phyloP scores from a whole-genome alignment of 2,113 vertebrate genomes.

The Chitala chitala region DNA sequence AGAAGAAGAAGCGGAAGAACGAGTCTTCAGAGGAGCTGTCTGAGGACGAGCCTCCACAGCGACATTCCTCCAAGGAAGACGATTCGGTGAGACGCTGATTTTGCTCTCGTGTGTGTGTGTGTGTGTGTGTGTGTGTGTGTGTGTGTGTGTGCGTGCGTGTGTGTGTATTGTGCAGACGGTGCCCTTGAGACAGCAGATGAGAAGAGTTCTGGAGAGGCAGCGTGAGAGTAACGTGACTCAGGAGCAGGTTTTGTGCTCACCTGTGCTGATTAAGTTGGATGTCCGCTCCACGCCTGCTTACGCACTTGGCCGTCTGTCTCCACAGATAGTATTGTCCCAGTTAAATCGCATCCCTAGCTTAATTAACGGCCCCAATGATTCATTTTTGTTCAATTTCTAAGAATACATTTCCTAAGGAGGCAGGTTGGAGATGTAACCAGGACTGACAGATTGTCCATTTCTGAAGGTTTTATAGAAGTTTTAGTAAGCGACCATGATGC shows the following conservation, averaged over 20 bases:
- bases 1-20: constrained; percentile 91
- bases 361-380: constrained; percentile 60
- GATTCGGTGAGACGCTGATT: constrained; percentile 71
- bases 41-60: constrained; percentile 75
- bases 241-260: not conserved
- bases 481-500: not conserved
- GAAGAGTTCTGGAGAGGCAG: not conserved
- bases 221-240: not conserved
- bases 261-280: not conserved
- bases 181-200: too few relatives aligned
- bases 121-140: not conserved
- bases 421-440: constrained; percentile 27
- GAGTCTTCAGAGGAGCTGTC: constrained; percentile 89
- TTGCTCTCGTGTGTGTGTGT: too few relatives aligned
- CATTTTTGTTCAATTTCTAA: constrained; percentile 46
- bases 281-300: constrained; percentile 21
- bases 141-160: not conserved
- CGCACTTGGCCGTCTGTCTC: constrained; percentile 33
- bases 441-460: not conserved
- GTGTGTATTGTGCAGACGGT: not conserved
- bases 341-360: constrained; percentile 48
- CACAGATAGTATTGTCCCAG: constrained; percentile 52
- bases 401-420: constrained; percentile 32
- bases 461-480: not conserved
- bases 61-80: constrained; percentile 70